Base-by-base conservation (phyloP, 2,113 vertebrate species). In the Lipophrys pholis region DNA sequence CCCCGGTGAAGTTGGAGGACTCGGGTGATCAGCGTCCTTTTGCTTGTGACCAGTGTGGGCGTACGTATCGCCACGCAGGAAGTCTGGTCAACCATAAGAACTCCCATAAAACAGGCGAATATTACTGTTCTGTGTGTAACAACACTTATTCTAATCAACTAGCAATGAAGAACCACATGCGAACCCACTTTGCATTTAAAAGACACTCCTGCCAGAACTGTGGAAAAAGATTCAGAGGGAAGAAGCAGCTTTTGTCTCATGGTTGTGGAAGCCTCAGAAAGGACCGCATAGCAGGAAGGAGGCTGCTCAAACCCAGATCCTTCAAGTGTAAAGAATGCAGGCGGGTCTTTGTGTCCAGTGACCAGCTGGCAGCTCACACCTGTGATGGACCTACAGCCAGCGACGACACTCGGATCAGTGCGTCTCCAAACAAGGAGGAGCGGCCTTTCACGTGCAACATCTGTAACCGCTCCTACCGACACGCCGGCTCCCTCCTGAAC, bases 41-140 rank as follows among this genome's bases (percentile, higher is more conserved):
- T 76, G 89, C 91, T 6, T 97, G 96, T 59, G 93, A 93, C 51
- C 95, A 96, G 60, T 97, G 96, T 73, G 96, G 95, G 6, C 93
- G 95, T 30, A 96, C 94, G 0, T 96, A 96, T 81, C 95, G 96
- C 8, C 96, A 97, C 1, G 95, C 95, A 2, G 96, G 96, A 14
- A 97, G 95, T 82, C 91, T 97, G 70, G 95, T 96, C 62, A 97
- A 97, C 87, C 96, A 97, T 90, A 95, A 92, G 52, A 95, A 96
- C 80, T 96, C 96, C 1, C 96, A 97, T 76, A 95, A 96, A 83
- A 96, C 93, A 0, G 96, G 95, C 7, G 90, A 96, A 78, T 97
- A 96, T 73, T 94, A 90, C 66, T 97, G 96, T 10, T 91, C 93
- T 1, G 59, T 96, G 45, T 97, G 96, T 61, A 94, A 94, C 54